Conservation (phyloP, 2,113 vertebrate species). For the Antigone vipio region DNA sequence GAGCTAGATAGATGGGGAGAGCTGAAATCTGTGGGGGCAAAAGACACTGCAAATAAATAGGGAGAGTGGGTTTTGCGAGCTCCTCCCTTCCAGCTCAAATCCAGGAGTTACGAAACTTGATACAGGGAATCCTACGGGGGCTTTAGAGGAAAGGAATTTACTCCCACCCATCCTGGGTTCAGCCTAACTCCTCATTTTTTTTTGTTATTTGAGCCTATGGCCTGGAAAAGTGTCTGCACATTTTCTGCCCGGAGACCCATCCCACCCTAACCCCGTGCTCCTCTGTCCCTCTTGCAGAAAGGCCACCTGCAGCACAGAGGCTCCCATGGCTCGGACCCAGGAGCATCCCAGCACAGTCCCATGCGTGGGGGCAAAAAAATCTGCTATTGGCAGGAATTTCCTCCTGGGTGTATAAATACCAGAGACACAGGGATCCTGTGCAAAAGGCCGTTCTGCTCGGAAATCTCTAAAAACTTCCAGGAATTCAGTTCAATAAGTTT, state of each 20-base stretch:
- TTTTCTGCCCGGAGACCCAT: conserved; percentile 11
- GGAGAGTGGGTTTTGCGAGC: neutral
- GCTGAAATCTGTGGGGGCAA: neutral
- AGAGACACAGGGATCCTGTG: neutral
- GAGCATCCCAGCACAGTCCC: neutral
- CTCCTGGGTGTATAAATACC: neutral
- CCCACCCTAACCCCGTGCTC: neutral
- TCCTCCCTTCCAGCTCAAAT: conserved; percentile 36
- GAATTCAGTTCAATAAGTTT: neutral
- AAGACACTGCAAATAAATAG: conserved; percentile 3
- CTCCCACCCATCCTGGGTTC: conserved; percentile 61
- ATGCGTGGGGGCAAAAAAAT: neutral
- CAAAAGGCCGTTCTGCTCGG: neutral
- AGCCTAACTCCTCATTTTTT: conserved; percentile 37
- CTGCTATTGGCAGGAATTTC: neutral
- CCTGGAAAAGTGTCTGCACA: neutral
- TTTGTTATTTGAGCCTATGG: conserved; percentile 34
- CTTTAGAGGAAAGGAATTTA: conserved; percentile 52
- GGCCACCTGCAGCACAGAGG: neutral
- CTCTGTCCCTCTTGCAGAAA: neutral
- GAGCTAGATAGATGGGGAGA: neutral
- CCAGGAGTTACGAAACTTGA: conserved; percentile 45
- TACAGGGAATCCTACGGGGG: conserved; percentile 29
- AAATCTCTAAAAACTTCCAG: neutral
- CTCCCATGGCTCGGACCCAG: neutral